Evolutionary conservation across 2,888 invertebrate species (phyloP).

Genomic region (Pemphredon lugubris): DNA sequence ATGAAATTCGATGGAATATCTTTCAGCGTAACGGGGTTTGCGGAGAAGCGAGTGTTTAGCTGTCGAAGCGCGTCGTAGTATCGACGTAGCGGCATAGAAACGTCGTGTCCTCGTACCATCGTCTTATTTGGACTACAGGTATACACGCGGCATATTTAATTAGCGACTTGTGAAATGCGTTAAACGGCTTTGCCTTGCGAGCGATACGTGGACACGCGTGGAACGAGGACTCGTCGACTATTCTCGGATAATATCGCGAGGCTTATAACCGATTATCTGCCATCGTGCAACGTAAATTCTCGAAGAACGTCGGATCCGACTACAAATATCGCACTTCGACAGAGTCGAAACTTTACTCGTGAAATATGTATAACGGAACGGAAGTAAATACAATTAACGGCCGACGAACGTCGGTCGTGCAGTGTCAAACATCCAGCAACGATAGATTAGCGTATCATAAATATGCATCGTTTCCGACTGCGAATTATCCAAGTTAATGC

Average conservation of each 20-base stretch:
- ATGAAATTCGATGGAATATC: background rate
- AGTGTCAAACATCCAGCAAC: background rate
- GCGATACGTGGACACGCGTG: conserved; percentile 25
- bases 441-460: background rate
- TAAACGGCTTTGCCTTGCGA: conserved; percentile 37
- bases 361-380: too few relatives aligned
- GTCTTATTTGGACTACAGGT: conserved; percentile 52
- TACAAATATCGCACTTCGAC: too few relatives aligned
- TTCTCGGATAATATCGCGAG: background rate
- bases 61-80: conserved; percentile 13
- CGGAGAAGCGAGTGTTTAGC: background rate
- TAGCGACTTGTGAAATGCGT: conserved; percentile 48
- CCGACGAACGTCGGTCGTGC: background rate
- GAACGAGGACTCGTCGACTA: conserved; percentile 41
- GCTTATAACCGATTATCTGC: too few relatives aligned
- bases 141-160: conserved; percentile 41
- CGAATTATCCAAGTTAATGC: background rate
- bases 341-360: too few relatives aligned
- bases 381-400: background rate
- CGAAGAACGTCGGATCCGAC: too few relatives aligned
- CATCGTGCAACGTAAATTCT: too few relatives aligned
- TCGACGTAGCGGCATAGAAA: conserved; percentile 14
- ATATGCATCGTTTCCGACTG: background rate
- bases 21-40: background rate
- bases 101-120: conserved; percentile 21